Evolutionary conservation across 2,888 invertebrate species (phyloP), one percentile per base, ranked within the genome.

Genomic region (Noctua janthina): DNA sequence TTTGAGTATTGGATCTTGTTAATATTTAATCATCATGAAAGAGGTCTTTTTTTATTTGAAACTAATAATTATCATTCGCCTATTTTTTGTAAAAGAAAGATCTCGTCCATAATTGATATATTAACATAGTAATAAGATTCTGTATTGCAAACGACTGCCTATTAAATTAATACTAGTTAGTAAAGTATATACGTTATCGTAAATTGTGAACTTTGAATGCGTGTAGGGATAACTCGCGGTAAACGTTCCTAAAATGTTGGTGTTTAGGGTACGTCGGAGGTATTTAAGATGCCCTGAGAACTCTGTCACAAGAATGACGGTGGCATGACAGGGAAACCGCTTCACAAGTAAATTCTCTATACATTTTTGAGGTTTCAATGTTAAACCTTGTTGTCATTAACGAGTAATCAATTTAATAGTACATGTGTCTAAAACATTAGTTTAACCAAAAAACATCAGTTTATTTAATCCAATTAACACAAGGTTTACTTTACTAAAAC

Each of bases 171-270:
- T 74, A 76, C 10, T 29, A 39, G n/a, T 54, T 43, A 49, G 13
- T 54, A 17, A 64, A 73, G 7, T 35, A 1, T 64, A 15, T 20
- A 43, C 10, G 8, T 15, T 68, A 71, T 51, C 17, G n/a, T 76
- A 68, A 72, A 85, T 72, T 70, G 17, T 70, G 39, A 64, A 62
- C 46, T 76, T 59, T 81, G 35, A 23, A 49, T 51, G 15, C 8
- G 51, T 72, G 49, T 74, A 39, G 69, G 66, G 71, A 54, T 74
- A 74, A 43, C 35, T 84, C 69, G 84, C n/a, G 80, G 84, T 77
- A 29, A 78, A 54, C 74, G 64, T 84, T 74, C 76, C 87, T 39
- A 54, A 80, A 87, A 84, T 81, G 5, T 68, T 83, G 70, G 54
- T 78, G 69, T 56, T 73, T 64, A 29, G 43, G 49, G 39, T 35